Evolutionary conservation across 1,140 invertebrate genomes (phyloP), one percentile per base, ranked within the genome.

Genomic region (Saccostrea echinata): DNA sequence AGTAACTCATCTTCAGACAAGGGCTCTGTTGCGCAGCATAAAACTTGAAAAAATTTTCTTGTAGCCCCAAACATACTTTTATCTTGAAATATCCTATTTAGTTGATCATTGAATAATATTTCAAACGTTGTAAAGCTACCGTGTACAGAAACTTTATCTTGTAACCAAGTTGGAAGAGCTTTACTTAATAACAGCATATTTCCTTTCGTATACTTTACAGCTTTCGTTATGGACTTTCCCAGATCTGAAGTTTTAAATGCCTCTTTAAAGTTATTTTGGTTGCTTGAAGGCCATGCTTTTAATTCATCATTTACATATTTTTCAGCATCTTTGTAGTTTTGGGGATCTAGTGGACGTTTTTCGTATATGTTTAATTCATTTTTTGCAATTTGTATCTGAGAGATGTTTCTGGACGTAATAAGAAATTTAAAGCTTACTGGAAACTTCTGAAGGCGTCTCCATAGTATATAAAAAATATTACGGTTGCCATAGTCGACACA

Each of bases 381-480:
- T 64, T 11, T 21, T 21, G 24, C 57, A 21, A 64, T 64, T 9
- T 21, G 21, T 24, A 64, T 24, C 8, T 64, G 21, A 64, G 57
- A 64, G 1, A 24, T 85, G 43, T 85, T 51, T 51, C 84, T 85
- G 8, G 84, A n/a, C 6, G 84, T 85, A n/a, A 85, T 71, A 16
- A 85, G 52, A 68, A 85, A 71, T 51, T 85, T 85, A 21, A 85
- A 21, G 55, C 33, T 68, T 68, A 18, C 21, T 1, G 57, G 84
- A 8, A 85, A 21, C 35, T 76, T 51, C 18, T 16, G 11, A 6
- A 85, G 35, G 27, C 64, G 13, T 43, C 24, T 71, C 24, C 43
- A 64, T 11, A 85, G 43, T 27, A 85, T 12, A 68, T 76, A n/a
- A 16, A 85, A 43, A 68, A 85, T 85, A 52, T 33, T 24, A n/a